Evolutionary conservation across 2,888 invertebrate genomes (phyloP).

Genomic region (Oligia latruncula): DNA sequence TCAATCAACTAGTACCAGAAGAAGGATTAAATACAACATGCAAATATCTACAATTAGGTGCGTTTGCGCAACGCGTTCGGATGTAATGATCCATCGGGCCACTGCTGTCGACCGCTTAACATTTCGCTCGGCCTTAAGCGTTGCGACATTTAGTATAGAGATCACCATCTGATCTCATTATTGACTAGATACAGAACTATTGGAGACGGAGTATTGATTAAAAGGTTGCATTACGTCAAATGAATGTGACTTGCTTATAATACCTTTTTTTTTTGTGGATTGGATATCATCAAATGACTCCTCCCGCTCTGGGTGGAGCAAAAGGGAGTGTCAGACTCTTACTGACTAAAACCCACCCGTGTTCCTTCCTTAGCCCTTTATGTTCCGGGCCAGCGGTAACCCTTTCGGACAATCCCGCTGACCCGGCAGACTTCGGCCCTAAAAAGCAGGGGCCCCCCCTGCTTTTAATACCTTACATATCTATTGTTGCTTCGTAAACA

Average conservation of each 20-base stretch:
- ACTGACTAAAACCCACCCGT: too few relatives aligned
- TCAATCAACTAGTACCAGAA: slow-evolving; percentile 64
- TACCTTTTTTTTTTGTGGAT: neutral
- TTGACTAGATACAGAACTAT: slow-evolving; percentile 50
- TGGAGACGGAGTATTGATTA: slow-evolving; percentile 44
- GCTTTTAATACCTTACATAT: neutral
- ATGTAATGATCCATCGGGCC: slow-evolving; percentile 80
- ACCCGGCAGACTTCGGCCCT: too few relatives aligned
- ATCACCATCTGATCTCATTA: slow-evolving; percentile 72
- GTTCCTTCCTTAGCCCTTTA: too few relatives aligned
- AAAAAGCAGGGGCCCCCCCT: too few relatives aligned
- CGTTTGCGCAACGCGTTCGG: slow-evolving; percentile 68
- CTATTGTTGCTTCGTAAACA: neutral
- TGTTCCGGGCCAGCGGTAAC: too few relatives aligned
- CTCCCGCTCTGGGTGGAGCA: too few relatives aligned
- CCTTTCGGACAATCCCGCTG: too few relatives aligned
- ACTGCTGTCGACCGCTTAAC: slow-evolving; percentile 82
- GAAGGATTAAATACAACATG: slow-evolving; percentile 66
- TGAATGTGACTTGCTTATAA: neutral
- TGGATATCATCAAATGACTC: too few relatives aligned
- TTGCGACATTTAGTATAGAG: slow-evolving; percentile 77
- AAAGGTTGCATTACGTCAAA: slow-evolving; percentile 25
- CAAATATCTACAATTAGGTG: slow-evolving; percentile 66
- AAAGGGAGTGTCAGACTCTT: too few relatives aligned
- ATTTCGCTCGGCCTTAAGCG: slow-evolving; percentile 84